Evolutionary conservation across 2,888 invertebrate species (phyloP), one percentile per base, ranked within the genome.

Genomic region (Eurytoma adleriae): DNA sequence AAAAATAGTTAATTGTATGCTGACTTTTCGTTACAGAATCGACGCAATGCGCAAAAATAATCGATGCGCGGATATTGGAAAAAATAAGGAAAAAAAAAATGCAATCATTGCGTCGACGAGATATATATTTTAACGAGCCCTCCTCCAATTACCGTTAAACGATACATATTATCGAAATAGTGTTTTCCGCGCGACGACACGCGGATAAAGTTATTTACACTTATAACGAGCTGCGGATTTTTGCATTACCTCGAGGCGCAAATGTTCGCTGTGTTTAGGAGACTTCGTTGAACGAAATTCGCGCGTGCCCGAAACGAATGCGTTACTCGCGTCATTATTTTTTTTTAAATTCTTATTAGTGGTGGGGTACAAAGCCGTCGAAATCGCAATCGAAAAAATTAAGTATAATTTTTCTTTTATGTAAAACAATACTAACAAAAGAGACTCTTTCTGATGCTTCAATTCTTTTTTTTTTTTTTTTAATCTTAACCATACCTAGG

Each of bases 211-310:
- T 67, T 72, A 62, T 62, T 69, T 66, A 72, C 59, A 48, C 30
- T 20, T 20, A 62, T 24, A 52, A 70, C 69, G 57, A 40, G 70
- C 62, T 40, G 62, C 54, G 62, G 59, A 67, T 69, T 74, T 72
- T 59, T 67, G 61, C 24, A 76, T 40, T 40, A 3, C 40, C 5
- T 40, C 4, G 40, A 80, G 54, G 72, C 72, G 72, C 62, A 72
- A 67, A 71, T 61, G 76, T 40, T 76, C 56, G 66, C 50, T 68
- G 67, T 67, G 40, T 40, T 68, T 71, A 71, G 67, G 56, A 77
- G 67, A 77, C 12, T 80, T 80, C 80, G 80, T 80, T 80, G 76
- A 77, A 71, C 80, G 71, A 76, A 79, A 80, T 76, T 77, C 52
- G 56, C 76, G 72, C 62, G 67, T n/a, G 20, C 30, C 75, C 72